These are phyloP conservation scores for Xenentodon cancila DNA, from an alignment of 2,797 vertebrate genomes.

Conservation along the genomic window DNA sequence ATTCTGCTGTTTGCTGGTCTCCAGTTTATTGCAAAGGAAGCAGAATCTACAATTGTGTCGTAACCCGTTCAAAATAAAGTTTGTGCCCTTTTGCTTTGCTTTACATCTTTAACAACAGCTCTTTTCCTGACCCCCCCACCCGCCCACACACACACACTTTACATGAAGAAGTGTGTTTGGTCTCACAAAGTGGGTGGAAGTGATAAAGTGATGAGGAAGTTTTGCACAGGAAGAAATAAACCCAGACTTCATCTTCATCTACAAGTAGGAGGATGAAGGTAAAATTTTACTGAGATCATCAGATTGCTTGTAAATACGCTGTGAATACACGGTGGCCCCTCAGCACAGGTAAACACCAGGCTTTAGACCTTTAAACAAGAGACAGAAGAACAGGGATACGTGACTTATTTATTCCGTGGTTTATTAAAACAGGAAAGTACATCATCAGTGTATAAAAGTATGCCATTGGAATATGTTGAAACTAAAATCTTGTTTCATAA, in stretches of 20 bases:
- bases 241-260: constrained; percentile 28
- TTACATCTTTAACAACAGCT: background rate
- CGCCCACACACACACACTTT: too few relatives aligned
- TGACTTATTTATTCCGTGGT: background rate
- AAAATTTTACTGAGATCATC: background rate
- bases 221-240: constrained; percentile 6
- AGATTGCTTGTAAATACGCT: constrained; percentile 27
- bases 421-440: too few relatives aligned
- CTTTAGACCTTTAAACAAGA: constrained; percentile 1
- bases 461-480: too few relatives aligned
- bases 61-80: background rate
- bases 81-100: background rate
- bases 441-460: too few relatives aligned
- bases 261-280: background rate
- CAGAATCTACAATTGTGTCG: background rate
- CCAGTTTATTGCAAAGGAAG: background rate
- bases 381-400: background rate
- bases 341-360: constrained; percentile 3
- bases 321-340: background rate
- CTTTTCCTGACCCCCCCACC: background rate
- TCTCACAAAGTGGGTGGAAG: constrained; percentile 32
- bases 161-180: constrained; percentile 24
- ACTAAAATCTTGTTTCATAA: too few relatives aligned
- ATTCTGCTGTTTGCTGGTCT: too few relatives aligned
- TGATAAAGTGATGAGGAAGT: constrained; percentile 16